phyloP scores from a whole-genome alignment of 2,888 invertebrate genomes.

The Caenorhabditis macrosperma region DNA sequence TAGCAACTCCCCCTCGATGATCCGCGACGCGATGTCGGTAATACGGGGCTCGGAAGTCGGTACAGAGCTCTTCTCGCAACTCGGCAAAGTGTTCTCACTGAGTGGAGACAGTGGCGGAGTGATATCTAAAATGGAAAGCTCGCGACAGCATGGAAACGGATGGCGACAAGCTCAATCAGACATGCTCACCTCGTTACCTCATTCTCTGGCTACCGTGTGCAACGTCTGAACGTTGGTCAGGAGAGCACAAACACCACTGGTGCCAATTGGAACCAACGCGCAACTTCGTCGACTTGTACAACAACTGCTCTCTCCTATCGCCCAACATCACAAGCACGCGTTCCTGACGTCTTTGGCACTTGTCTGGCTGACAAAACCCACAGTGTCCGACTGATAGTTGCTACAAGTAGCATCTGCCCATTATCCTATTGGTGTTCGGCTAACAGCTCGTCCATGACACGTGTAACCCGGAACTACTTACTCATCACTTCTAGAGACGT shows the following conservation, averaged over 20 bases:
- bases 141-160: slow-evolving; percentile 58
- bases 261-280: slow-evolving; percentile 75
- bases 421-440: too few relatives aligned
- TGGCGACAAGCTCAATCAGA: slow-evolving; percentile 85
- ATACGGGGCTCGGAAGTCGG: slow-evolving; percentile 78
- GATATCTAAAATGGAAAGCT: slow-evolving; percentile 58
- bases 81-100: slow-evolving; percentile 87
- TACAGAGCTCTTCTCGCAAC: slow-evolving; percentile 87
- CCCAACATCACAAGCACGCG: slow-evolving; percentile 88
- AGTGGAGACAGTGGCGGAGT: slow-evolving; percentile 46
- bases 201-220: slow-evolving; percentile 88
- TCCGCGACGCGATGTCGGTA: slow-evolving; percentile 73
- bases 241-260: slow-evolving; percentile 77
- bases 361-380: slow-evolving; percentile 86
- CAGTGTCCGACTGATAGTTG: slow-evolving; percentile 48
- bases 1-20: slow-evolving; percentile 47
- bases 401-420: too few relatives aligned
- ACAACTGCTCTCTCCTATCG: slow-evolving; percentile 89
- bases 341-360: slow-evolving; percentile 90
- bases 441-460: too few relatives aligned
- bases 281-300: slow-evolving; percentile 88
- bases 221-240: slow-evolving; percentile 87
- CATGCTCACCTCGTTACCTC: slow-evolving; percentile 88
- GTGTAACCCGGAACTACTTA: too few relatives aligned
- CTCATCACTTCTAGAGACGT: too few relatives aligned